These are phyloP conservation scores for Autographa pulchrina DNA, from an alignment of 2,888 invertebrate species.

Conservation along the genomic window DNA sequence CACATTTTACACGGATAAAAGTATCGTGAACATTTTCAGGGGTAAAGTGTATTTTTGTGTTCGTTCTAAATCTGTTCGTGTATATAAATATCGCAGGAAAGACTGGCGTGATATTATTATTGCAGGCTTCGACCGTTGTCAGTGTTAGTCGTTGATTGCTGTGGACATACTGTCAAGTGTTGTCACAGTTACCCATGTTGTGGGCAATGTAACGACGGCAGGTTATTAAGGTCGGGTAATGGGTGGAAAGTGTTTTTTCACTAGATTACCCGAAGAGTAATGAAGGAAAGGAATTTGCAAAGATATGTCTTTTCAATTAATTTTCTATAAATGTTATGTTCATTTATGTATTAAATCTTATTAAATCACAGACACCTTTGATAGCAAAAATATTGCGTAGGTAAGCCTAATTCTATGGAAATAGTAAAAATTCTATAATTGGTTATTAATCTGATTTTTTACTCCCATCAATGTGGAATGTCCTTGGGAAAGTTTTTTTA, in stretches of 20 bases:
- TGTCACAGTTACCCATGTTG: background rate
- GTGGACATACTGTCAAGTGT: background rate
- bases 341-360: too few species aligned
- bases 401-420: too few species aligned
- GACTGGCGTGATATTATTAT: background rate
- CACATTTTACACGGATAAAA: conserved; percentile 13
- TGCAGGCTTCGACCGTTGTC: background rate
- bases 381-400: too few species aligned
- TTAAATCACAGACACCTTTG: too few species aligned
- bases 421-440: too few species aligned
- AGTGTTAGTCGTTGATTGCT: background rate
- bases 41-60: conserved; percentile 10
- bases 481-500: background rate
- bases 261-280: background rate
- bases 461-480: too few species aligned
- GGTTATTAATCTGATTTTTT: too few species aligned
- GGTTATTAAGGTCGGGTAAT: background rate
- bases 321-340: too few species aligned
- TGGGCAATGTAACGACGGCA: background rate
- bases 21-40: conserved; percentile 7
- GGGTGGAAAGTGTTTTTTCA: background rate
- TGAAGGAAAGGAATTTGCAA: background rate
- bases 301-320: too few species aligned
- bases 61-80: background rate
- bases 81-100: background rate